Percentiles rank a stretch among this genome's conserved stretches.
Evolutionary conservation across 2,888 invertebrate species (phyloP).

Genomic region (Sminthurinus aureus): DNA sequence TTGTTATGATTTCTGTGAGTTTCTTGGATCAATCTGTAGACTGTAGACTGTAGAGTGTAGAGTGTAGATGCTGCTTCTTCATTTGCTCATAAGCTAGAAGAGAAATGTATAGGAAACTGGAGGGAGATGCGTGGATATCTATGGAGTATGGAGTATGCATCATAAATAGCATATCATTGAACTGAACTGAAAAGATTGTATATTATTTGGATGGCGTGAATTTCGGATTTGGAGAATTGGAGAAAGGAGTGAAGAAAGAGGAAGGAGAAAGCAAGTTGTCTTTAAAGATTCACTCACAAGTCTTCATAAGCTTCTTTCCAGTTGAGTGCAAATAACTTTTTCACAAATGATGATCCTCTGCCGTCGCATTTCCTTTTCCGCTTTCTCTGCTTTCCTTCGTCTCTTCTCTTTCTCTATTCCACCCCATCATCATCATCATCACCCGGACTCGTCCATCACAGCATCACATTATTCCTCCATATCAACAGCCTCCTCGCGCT

Average conservation of each 20-base stretch:
- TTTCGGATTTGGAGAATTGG: neutral
- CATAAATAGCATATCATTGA: too few relatives aligned
- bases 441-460: conserved; percentile 16
- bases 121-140: neutral
- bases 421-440: neutral
- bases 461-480: conserved; percentile 18
- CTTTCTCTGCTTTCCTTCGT: too few relatives aligned
- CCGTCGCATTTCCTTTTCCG: conserved; percentile 10
- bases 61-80: too few relatives aligned
- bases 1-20: too few relatives aligned
- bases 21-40: too few relatives aligned
- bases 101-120: neutral
- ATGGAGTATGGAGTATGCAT: too few relatives aligned
- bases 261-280: conserved; percentile 11
- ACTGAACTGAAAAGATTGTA: neutral
- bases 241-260: neutral
- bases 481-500: conserved; percentile 8
- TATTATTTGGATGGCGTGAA: neutral
- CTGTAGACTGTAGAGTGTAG: too few relatives aligned
- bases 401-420: neutral
- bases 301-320: conserved; percentile 46
- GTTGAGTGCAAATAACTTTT: conserved; percentile 45
- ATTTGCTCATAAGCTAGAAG: neutral
- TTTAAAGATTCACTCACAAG: conserved; percentile 28
- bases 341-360: conserved; percentile 43